Evolutionary conservation across 2,113 vertebrate genomes (phyloP).

Genomic region (Piaya cayana): DNA sequence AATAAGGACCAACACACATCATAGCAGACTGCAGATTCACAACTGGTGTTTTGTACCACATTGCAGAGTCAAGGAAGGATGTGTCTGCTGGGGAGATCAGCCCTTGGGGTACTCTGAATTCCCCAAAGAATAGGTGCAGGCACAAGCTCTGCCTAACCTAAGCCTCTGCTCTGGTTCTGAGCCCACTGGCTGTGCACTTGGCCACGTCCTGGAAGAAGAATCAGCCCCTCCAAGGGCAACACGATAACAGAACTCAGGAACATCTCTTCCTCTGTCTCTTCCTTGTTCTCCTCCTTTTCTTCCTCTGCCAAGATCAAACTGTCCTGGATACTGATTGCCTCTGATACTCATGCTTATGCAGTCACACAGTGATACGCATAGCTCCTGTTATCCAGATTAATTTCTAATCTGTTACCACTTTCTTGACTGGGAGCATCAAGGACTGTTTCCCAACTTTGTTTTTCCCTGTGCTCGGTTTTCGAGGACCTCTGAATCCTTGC

Average conservation of each 20-base stretch:
- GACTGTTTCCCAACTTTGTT: constrained; percentile 53
- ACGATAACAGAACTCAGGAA: not conserved
- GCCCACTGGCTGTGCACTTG: rapidly evolving
- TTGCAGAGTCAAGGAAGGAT: not conserved
- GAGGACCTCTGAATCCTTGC: constrained; percentile 51
- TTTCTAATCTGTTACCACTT: constrained; percentile 3
- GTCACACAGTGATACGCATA: not conserved
- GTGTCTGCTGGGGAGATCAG: not conserved
- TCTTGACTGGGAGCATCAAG: constrained; percentile 33
- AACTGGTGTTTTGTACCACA: not conserved
- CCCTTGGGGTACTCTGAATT: not conserved
- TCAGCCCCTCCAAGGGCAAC: not conserved
- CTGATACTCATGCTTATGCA: not conserved
- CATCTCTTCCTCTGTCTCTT: not conserved
- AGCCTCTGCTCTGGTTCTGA: not conserved
- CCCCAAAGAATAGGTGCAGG: rapidly evolving
- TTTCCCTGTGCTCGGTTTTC: constrained; percentile 37
- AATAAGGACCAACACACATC: not conserved
- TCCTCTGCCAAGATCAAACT: constrained; percentile 45
- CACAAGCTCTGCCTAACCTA: not conserved
- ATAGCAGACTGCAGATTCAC: not conserved
- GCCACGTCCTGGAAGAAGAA: not conserved
- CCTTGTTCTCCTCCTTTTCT: not conserved
- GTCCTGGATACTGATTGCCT: not conserved
- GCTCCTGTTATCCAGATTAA: not conserved